A percentile compares a stretch with the other conserved stretches of the same genome.
Evolutionary conservation across 2,113 vertebrate genomes (phyloP).

Genomic region (Cephalophus harveyi): DNA sequence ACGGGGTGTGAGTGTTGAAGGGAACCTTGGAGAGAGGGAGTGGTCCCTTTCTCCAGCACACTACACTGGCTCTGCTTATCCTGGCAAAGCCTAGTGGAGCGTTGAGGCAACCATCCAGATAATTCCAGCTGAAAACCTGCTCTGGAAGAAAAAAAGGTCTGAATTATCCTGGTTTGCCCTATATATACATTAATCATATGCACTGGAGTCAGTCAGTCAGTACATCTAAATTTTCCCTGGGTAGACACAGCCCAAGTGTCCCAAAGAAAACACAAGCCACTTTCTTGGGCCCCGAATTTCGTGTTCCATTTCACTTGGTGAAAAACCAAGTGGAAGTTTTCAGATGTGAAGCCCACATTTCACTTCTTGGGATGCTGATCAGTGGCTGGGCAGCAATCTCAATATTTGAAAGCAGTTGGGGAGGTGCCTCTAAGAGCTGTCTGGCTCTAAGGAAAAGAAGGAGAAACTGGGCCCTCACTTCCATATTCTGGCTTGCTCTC

Average conservation of each 20-base stretch:
- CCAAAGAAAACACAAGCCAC: conserved; percentile 69
- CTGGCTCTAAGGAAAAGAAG: conserved; percentile 54
- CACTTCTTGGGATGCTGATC: conserved; percentile 68
- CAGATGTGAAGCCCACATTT: conserved; percentile 73
- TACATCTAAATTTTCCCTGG: conserved; percentile 64
- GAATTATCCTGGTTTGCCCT: conserved; percentile 73
- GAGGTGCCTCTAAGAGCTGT: conserved; percentile 37
- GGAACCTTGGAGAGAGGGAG: conserved; percentile 59
- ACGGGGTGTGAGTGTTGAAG: conserved; percentile 57
- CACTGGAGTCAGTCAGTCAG: conserved; percentile 58
- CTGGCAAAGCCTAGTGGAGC: conserved; percentile 70
- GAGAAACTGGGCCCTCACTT: conserved; percentile 27
- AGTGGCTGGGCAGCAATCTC: conserved; percentile 64
- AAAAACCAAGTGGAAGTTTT: conserved; percentile 72
- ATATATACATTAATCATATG: conserved; percentile 73
- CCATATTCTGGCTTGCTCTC: conserved; percentile 5
- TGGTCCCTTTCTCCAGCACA: conserved; percentile 57
- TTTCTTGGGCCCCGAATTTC: conserved; percentile 55
- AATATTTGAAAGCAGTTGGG: conserved; percentile 63
- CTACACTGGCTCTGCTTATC: conserved; percentile 65
- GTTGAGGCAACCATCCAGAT: conserved; percentile 67
- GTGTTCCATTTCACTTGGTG: conserved; percentile 71
- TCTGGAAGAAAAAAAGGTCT: conserved; percentile 62
- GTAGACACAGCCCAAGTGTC: conserved; percentile 60
- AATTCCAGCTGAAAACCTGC: conserved; percentile 64